phyloP scores from a whole-genome alignment of 2,797 vertebrate species.

The Lepilemur septentrionalis region DNA sequence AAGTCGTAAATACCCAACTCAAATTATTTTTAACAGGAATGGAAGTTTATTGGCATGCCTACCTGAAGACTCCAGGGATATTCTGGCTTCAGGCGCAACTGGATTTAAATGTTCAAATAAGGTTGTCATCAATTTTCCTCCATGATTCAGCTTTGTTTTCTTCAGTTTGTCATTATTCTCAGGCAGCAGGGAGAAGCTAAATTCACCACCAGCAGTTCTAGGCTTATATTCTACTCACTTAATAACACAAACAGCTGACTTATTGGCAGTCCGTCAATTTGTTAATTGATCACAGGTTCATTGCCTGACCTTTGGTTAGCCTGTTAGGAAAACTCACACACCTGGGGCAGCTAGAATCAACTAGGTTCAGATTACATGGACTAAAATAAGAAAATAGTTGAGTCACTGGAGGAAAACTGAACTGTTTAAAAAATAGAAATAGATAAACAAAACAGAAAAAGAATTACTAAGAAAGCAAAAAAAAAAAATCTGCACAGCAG shows the following conservation, averaged over 20 bases:
- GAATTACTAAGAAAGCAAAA: neutral
- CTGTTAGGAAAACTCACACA: neutral
- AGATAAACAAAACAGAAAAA: neutral
- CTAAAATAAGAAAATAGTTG: neutral
- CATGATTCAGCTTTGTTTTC: neutral
- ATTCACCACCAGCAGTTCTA: neutral
- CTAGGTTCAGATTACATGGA: neutral
- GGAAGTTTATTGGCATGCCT: neutral
- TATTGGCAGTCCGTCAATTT: neutral
- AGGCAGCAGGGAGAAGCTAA: neutral
- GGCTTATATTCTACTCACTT: neutral
- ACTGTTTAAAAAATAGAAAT: neutral
- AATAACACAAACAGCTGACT: neutral
- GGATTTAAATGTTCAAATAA: neutral
- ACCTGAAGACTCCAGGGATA: neutral
- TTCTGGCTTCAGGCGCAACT: neutral
- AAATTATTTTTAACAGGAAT: neutral
- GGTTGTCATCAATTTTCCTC: neutral
- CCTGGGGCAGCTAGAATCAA: neutral
- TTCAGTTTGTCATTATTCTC: neutral
- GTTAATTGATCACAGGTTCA: neutral
- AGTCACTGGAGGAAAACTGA: neutral
- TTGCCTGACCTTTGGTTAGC: neutral
- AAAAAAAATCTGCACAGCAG: neutral
- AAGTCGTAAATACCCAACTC: neutral